These are phyloP conservation scores for Sardina pilchardus DNA, from an alignment of 2,113 vertebrate species.

Conservation along the genomic window DNA sequence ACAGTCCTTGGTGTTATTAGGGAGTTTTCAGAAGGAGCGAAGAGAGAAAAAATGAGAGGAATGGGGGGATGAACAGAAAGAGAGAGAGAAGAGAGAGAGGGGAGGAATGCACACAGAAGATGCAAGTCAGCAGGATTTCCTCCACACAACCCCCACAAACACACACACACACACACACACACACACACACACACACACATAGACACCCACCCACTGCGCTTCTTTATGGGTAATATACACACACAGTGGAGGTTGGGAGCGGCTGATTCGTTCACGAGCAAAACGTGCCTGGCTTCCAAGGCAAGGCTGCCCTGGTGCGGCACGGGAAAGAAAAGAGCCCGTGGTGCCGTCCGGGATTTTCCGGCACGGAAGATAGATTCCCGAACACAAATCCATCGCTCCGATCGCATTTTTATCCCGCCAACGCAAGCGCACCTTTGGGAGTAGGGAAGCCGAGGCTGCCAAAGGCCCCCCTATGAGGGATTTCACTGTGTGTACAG, in stretches of 20 bases:
- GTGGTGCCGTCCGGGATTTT: neutral
- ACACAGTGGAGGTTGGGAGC: slow-evolving; percentile 44
- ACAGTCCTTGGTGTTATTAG: slow-evolving; percentile 52
- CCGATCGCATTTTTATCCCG: neutral
- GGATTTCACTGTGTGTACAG: too few species aligned
- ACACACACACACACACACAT: neutral
- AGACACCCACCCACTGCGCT: neutral
- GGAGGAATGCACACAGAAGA: slow-evolving; percentile 34
- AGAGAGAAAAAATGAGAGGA: slow-evolving; percentile 24
- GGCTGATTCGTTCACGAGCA: slow-evolving; percentile 27
- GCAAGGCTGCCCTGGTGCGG: neutral
- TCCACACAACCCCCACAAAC: neutral
- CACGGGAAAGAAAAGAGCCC: neutral
- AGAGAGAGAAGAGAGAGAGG: neutral
- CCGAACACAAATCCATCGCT: slow-evolving; percentile 24
- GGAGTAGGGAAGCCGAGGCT: neutral
- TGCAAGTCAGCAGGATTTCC: slow-evolving; percentile 64
- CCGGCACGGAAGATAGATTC: neutral
- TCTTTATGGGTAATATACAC: slow-evolving; percentile 45
- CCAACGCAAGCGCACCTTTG: slow-evolving; percentile 1
- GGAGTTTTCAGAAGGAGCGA: slow-evolving; percentile 46
- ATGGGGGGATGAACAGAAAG: neutral
- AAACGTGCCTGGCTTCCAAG: slow-evolving; percentile 40
- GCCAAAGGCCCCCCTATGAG: neutral
- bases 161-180: neutral